Evolutionary conservation across 2,113 vertebrate species (phyloP).

Genomic region (Trachemys scripta): DNA sequence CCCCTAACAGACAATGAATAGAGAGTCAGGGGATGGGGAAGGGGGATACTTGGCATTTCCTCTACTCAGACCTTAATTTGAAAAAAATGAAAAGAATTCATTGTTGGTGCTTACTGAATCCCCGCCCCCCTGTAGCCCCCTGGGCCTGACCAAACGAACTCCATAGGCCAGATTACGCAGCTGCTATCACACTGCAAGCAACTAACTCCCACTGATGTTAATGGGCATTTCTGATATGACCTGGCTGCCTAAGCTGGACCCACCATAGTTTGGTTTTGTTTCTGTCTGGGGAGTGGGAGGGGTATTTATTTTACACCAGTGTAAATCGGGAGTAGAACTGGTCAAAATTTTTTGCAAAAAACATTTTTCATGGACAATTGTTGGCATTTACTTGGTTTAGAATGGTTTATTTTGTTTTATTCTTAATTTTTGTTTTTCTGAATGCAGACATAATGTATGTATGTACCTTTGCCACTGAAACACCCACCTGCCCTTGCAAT

Average conservation of each 20-base stretch:
- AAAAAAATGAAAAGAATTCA: conserved; percentile 63
- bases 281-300: conserved; percentile 11
- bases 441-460: not conserved
- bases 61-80: conserved; percentile 30
- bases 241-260: not conserved
- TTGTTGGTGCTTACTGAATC: conserved; percentile 53
- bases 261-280: not conserved
- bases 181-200: not conserved
- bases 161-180: conserved; percentile 55
- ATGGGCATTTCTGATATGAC: not conserved
- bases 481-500: not conserved
- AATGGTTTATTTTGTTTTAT: not conserved
- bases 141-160: conserved; percentile 66
- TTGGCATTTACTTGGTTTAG: not conserved
- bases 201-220: conserved; percentile 47
- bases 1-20: not conserved
- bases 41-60: conserved; percentile 65
- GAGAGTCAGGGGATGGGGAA: not conserved
- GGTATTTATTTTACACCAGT: not conserved
- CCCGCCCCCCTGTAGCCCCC: conserved; percentile 59
- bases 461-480: not conserved
- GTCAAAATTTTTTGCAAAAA: not conserved
- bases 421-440: not conserved
- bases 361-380: not conserved
- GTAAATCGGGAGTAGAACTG: not conserved